Base-by-base conservation (phyloP, 2,113 vertebrate species). In the Pseudorasbora parva region DNA sequence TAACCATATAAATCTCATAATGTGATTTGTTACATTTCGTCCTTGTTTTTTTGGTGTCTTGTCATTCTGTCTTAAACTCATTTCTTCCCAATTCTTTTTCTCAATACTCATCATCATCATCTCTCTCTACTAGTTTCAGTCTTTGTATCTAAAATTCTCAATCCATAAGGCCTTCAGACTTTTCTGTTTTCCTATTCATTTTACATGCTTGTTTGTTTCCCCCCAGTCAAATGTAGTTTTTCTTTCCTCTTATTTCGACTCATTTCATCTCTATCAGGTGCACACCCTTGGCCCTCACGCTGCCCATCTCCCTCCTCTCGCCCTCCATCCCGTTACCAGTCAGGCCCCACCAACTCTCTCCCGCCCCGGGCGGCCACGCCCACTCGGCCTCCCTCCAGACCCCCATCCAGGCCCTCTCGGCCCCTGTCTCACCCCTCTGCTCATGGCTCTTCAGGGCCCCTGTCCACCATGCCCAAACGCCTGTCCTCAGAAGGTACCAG, bases 401-500 rank as follows among this genome's bases (percentile, higher is more conserved):
- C 98, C 96, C 98, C 97, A 94, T 97, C 97, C 95, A 95, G 98
- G 96, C 97, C 98, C 92, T 98, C 96, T 93, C 97, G 98, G 92
- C 97, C 98, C 95, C 94, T 95, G 94, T 97, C 97, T 97, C 97
- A 98, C 96, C 97, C 97, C 95, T 97, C 97, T 95, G 95, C 96
- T 95, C 97, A 98, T 93, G 97, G 97, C 95, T 97, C 96, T 95
- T 93, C 96, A 91, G 96, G 96, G 93, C 95, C 96, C 94, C 95
- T 95, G 95, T 97, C 96, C 95, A 96, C 95, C 96, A 94, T 98
- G 95, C 97, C 96, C 95, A 98, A 98, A 98, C 97, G 96, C 96
- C 97, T 98, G 95, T 97, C 97, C 95, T 97, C 96, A 95, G 98
- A 99, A 99, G 98, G 98, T 99, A 99, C 95, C 92, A 96, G 89